These are phyloP conservation scores for Emys orbicularis DNA, from an alignment of 2,797 vertebrate genomes.

Conservation along the genomic window DNA sequence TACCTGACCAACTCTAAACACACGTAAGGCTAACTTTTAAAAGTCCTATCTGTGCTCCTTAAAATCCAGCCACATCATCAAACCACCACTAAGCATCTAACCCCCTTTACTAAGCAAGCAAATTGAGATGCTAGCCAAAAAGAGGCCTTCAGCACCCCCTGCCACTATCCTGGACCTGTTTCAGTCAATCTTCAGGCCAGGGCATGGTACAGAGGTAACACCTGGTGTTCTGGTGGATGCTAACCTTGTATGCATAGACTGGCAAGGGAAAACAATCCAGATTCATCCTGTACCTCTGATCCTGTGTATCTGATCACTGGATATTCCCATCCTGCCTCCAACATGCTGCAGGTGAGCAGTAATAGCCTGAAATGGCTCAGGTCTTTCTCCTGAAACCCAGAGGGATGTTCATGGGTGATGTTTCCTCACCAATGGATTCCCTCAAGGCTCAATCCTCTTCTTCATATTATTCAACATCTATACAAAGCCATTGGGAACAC, in stretches of 20 bases:
- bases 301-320: not conserved
- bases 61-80: not conserved
- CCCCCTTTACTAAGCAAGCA: not conserved
- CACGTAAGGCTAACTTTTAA: not conserved
- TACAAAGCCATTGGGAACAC: not conserved
- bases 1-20: not conserved
- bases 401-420: not conserved
- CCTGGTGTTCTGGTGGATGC: not conserved
- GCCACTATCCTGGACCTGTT: not conserved
- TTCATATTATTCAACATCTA: not conserved
- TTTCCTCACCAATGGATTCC: rapidly evolving
- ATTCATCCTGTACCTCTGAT: not conserved
- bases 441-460: not conserved
- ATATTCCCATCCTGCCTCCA: not conserved
- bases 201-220: not conserved
- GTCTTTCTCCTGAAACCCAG: not conserved
- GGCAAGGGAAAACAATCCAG: not conserved
- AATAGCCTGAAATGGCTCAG: not conserved
- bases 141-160: not conserved
- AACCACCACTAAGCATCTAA: not conserved
- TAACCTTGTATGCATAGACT: no score
- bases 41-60: not conserved
- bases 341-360: not conserved
- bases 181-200: not conserved
- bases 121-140: not conserved